A percentile compares a stretch with the other conserved stretches of the same genome.
phyloP scores from a whole-genome alignment of 2,113 vertebrate species.

The Irena cyanogastra region DNA sequence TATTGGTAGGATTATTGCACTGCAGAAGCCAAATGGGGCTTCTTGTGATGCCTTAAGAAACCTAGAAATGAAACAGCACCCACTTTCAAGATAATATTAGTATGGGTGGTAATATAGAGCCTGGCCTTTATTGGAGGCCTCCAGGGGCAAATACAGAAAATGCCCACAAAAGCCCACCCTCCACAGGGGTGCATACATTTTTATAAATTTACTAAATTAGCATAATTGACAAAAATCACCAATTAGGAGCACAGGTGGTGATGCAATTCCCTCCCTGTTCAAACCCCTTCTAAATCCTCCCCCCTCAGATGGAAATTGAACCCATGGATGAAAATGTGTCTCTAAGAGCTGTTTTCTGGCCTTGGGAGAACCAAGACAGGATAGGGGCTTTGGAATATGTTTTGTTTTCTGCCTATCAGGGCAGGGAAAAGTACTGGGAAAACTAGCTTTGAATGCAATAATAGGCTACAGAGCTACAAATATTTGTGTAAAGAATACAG shows the following conservation, averaged over 20 bases:
- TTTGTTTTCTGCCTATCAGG: not conserved
- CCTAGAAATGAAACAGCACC: not conserved
- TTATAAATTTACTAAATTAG: not conserved
- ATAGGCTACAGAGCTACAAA: not conserved
- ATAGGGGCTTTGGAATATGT: not conserved
- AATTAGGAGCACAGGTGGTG: not conserved
- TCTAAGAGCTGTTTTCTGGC: not conserved
- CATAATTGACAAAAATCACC: not conserved
- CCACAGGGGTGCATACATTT: rapidly evolving
- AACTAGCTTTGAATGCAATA: not conserved
- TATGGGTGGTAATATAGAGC: not conserved
- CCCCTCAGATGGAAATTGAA: not conserved
- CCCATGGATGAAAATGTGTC: not conserved
- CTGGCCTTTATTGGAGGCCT: not conserved
- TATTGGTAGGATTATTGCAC: not conserved
- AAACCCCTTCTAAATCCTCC: not conserved
- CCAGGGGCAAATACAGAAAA: not conserved
- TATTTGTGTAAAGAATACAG: not conserved
- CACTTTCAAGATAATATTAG: not conserved
- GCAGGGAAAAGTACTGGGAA: not conserved
- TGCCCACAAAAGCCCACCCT: not conserved
- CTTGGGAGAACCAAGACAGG: not conserved
- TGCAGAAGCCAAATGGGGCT: not conserved
- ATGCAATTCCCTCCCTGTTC: no score
- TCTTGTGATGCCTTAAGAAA: not conserved